Conservation (phyloP, 35 echinoderm and acorn worm genomes). For the Heliocidaris tuberculata region DNA sequence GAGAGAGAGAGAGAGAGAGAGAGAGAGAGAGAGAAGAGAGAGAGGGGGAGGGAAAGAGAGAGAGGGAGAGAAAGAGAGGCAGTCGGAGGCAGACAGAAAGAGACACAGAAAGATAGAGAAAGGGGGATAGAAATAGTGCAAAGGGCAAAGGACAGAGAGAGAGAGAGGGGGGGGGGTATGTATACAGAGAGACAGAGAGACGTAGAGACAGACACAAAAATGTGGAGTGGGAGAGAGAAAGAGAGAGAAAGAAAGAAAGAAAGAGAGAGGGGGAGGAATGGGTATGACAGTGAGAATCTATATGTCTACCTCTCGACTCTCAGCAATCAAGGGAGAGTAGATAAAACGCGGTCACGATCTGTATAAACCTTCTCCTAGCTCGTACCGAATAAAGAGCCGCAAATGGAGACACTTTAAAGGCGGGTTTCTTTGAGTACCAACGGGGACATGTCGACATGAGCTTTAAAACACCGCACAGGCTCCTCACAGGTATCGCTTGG, state of each 20-base stretch:
- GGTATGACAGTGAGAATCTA: not conserved
- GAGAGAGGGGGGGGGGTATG: not conserved
- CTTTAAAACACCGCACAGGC: not conserved
- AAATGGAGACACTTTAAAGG: not conserved
- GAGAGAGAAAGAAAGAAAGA: not conserved
- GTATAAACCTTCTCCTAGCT: not conserved
- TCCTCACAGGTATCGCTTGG: not conserved
- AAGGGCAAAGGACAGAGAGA: too few relatives aligned
- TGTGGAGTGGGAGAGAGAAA: too few relatives aligned
- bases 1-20: too few relatives aligned
- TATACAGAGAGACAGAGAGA: too few relatives aligned
- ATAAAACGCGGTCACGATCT: conserved; percentile 1
- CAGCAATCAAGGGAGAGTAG: not conserved
- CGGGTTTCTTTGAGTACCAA: not conserved
- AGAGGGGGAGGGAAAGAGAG: too few relatives aligned
- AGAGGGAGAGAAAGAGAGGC: not conserved
- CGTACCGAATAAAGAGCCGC: not conserved
- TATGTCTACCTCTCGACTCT: not conserved
- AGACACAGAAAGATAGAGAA: not conserved
- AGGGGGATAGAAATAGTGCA: too few relatives aligned
- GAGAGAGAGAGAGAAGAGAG: too few relatives aligned
- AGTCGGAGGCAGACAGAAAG: not conserved
- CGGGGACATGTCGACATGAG: not conserved
- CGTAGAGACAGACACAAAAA: too few relatives aligned
- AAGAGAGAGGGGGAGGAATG: not conserved